These are phyloP conservation scores for Xyrichtys novacula DNA, from an alignment of 2,797 vertebrate genomes.

Conservation along the genomic window DNA sequence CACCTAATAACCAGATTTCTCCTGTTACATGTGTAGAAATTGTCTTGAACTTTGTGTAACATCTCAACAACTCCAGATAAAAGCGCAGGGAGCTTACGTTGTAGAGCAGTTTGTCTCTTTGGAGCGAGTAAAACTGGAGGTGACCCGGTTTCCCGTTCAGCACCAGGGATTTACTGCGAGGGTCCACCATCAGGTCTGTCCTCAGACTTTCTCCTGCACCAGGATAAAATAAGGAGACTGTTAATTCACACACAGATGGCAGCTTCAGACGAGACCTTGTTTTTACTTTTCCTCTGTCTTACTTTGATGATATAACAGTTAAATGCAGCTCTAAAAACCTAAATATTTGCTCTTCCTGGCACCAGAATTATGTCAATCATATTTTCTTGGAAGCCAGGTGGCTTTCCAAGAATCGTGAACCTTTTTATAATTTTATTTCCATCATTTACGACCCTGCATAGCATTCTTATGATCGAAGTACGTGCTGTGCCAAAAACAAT, in stretches of 20 bases:
- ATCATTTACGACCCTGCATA: slow-evolving; percentile 2
- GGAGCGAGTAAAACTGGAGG: slow-evolving; percentile 95
- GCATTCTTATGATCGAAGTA: slow-evolving; percentile 18
- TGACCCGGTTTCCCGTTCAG: slow-evolving; percentile 97
- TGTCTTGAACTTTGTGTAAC: background rate
- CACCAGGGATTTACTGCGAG: slow-evolving; percentile 93
- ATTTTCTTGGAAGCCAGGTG: background rate
- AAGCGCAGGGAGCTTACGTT: slow-evolving; percentile 86
- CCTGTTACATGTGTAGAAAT: background rate
- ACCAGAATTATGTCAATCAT: background rate
- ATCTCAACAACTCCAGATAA: background rate
- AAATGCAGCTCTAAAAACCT: no score
- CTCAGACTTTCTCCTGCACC: slow-evolving; percentile 82
- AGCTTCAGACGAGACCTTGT: background rate
- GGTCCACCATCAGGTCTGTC: slow-evolving; percentile 91
- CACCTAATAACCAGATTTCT: background rate
- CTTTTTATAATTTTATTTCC: background rate
- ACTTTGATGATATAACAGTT: background rate
- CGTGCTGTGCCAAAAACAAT: slow-evolving; percentile 1
- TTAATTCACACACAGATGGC: background rate
- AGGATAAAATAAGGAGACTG: background rate
- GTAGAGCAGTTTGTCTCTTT: slow-evolving; percentile 93
- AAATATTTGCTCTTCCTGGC: no score
- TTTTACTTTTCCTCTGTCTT: background rate
- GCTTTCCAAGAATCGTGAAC: slow-evolving; percentile 1